Conservation (phyloP, 2,797 vertebrate genomes). For the Peromyscus eremicus region DNA sequence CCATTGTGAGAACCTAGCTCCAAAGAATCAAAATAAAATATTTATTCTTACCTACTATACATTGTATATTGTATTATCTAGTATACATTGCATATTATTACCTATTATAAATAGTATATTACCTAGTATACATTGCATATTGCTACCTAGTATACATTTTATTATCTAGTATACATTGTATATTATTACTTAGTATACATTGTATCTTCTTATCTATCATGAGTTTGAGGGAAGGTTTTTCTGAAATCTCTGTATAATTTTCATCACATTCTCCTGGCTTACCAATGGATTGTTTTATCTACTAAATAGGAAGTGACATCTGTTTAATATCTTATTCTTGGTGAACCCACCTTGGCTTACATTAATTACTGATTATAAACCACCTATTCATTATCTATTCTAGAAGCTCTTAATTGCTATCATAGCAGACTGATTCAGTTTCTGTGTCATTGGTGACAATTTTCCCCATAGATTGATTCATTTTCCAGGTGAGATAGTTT, state of each 20-base stretch:
- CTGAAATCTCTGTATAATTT: constrained; percentile 29
- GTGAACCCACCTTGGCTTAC: background rate
- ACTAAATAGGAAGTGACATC: constrained; percentile 56
- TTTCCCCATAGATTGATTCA: constrained; percentile 48
- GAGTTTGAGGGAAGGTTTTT: constrained; percentile 60
- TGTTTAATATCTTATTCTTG: constrained; percentile 59
- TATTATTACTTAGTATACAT: background rate
- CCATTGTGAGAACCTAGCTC: background rate
- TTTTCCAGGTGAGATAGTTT: constrained; percentile 43
- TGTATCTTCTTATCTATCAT: constrained; percentile 30
- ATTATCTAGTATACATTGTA: background rate
- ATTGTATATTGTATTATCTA: background rate
- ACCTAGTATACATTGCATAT: constrained; percentile 8
- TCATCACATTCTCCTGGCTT: constrained; percentile 6
- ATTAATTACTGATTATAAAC: constrained; percentile 39
- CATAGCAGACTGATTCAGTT: constrained; percentile 39
- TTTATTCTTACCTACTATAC: background rate
- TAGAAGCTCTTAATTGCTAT: constrained; percentile 33
- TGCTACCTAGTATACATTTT: background rate
- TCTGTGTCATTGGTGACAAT: constrained; percentile 7
- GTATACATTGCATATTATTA: background rate
- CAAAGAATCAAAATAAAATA: background rate
- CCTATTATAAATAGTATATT: background rate
- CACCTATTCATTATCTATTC: background rate
- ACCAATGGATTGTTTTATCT: constrained; percentile 29